Evolutionary conservation across 2,888 invertebrate species (phyloP).

Genomic region (Drosophila austrosaltans): DNA sequence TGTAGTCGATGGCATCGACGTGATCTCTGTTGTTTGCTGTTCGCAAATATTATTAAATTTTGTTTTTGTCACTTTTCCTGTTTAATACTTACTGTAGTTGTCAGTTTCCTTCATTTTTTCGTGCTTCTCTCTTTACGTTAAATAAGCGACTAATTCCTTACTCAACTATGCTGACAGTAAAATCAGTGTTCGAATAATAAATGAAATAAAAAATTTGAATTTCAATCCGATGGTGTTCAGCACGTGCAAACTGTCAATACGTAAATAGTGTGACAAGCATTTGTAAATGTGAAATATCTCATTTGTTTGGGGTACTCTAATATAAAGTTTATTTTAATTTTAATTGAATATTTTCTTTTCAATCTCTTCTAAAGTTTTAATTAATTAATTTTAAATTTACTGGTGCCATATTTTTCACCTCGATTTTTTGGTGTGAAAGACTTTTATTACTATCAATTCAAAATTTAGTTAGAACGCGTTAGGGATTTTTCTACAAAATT

Average conservation of each 20-base stretch:
- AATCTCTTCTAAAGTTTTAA: too few species aligned
- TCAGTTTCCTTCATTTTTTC: conserved; percentile 35
- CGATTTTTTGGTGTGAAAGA: too few species aligned
- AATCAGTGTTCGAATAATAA: neutral
- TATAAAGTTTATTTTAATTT: too few species aligned
- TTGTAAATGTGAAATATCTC: neutral
- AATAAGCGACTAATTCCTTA: neutral
- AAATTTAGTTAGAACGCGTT: neutral
- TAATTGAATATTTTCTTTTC: too few species aligned
- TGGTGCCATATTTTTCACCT: too few species aligned
- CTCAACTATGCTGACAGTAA: neutral
- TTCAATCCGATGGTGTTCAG: neutral
- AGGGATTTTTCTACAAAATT: neutral
- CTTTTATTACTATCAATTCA: too few species aligned
- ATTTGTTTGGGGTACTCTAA: neutral
- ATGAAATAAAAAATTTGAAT: neutral
- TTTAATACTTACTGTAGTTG: conserved; percentile 3
- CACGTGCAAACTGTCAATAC: conserved; percentile 8
- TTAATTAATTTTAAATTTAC: too few species aligned
- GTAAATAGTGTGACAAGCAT: neutral
- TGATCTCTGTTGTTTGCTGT: conserved; percentile 3
- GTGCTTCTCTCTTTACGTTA: neutral
- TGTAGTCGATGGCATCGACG: conserved; percentile 19
- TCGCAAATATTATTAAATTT: neutral
- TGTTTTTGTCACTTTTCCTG: neutral